Evolutionary conservation across 2,797 vertebrate species (phyloP).

Genomic region (Alcedo quadribrachys): DNA sequence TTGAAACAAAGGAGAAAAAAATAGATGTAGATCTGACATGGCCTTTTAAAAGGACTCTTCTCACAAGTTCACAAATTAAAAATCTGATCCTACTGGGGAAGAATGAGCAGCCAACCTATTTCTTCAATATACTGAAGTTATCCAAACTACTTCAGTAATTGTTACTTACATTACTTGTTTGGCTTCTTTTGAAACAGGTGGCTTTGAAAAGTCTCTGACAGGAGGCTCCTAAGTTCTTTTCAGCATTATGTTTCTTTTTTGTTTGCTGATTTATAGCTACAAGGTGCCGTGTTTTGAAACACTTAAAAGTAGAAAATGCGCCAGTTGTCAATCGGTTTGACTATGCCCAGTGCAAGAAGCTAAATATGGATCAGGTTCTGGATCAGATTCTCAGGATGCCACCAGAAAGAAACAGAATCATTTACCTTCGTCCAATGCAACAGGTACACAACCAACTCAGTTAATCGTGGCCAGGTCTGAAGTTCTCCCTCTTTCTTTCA

Average conservation of each 20-base stretch:
- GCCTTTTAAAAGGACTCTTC: background rate
- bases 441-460: slow-evolving; percentile 79
- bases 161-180: background rate
- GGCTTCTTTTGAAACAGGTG: background rate
- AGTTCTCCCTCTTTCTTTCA: background rate
- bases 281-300: slow-evolving; percentile 93
- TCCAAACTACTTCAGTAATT: background rate
- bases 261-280: slow-evolving; percentile 83
- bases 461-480: background rate
- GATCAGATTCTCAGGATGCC: slow-evolving; percentile 97
- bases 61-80: background rate
- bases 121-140: background rate
- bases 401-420: slow-evolving; percentile 95
- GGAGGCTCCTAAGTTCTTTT: background rate
- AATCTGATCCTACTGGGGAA: background rate
- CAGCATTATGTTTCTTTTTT: background rate
- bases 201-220: background rate
- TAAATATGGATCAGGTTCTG: slow-evolving; percentile 97
- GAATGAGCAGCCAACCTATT: background rate
- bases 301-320: slow-evolving; percentile 91
- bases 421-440: slow-evolving; percentile 98
- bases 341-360: slow-evolving; percentile 97
- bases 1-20: background rate
- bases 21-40: background rate
- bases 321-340: slow-evolving; percentile 97